Percentiles rank a stretch among this genome's conserved stretches.
Conservation (phyloP, 1,140 invertebrate species). For the Aethina tumida region DNA sequence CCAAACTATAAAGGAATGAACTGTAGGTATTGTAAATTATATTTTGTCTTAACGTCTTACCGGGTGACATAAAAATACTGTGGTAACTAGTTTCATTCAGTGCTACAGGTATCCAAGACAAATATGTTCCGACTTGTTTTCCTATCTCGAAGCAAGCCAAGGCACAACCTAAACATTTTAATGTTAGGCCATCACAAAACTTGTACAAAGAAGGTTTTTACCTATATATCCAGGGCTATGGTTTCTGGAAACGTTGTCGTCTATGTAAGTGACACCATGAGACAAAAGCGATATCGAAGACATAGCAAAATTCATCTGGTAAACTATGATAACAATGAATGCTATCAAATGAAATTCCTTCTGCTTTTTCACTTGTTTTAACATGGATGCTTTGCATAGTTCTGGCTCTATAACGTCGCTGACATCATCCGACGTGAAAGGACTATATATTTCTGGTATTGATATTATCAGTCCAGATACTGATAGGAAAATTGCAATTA, state of each 20-base stretch:
- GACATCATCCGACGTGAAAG: constrained; percentile 10
- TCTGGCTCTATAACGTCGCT: neutral
- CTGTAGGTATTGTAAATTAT: constrained; percentile 3
- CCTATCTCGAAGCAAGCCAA: too few relatives aligned
- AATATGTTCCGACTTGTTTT: constrained; percentile 34
- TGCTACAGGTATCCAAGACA: constrained; percentile 32
- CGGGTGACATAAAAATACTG: constrained; percentile 22
- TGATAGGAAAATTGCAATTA: constrained; percentile 45
- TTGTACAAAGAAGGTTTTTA: too few relatives aligned
- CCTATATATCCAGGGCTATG: constrained; percentile 10
- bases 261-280: constrained; percentile 55
- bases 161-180: too few relatives aligned
- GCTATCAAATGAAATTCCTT: constrained; percentile 35
- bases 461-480: constrained; percentile 41
- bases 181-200: too few relatives aligned
- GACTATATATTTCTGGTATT: constrained; percentile 39
- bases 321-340: constrained; percentile 42
- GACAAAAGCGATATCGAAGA: constrained; percentile 51
- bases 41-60: constrained; percentile 17
- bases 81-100: constrained; percentile 13
- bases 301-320: constrained; percentile 49
- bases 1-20: constrained; percentile 41
- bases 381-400: neutral
- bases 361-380: neutral
- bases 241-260: constrained; percentile 39